A percentile compares a stretch with the other conserved stretches of the same genome.
These are phyloP conservation scores for Polydrusus cervinus DNA, from an alignment of 2,888 invertebrate species.

Conservation along the genomic window DNA sequence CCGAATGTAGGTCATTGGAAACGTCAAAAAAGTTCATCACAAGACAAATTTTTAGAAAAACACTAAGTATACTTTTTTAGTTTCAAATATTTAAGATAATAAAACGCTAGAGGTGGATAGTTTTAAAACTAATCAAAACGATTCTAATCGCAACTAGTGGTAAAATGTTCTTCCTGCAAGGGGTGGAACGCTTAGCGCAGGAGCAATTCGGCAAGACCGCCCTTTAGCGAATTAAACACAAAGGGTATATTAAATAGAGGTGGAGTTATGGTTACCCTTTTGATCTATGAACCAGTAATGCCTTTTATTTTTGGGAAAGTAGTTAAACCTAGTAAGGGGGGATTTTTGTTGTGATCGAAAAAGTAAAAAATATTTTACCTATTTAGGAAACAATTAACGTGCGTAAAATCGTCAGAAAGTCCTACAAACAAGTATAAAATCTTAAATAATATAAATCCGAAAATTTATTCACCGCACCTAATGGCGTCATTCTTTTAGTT, in stretches of 20 bases:
- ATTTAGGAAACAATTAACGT: not conserved
- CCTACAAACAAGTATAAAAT: too few relatives aligned
- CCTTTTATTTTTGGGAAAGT: conserved; percentile 24
- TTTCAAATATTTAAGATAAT: not conserved
- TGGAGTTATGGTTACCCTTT: conserved; percentile 40
- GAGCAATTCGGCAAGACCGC: conserved; percentile 22
- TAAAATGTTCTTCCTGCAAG: not conserved
- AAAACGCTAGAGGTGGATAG: not conserved
- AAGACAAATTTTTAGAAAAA: conserved; percentile 14
- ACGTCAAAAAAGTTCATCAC: conserved; percentile 48
- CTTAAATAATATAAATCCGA: too few relatives aligned
- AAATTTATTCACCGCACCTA: too few relatives aligned
- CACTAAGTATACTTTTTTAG: not conserved
- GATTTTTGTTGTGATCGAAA: conserved; percentile 25
- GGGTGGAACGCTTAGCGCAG: conserved; percentile 19
- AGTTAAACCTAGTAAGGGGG: not conserved
- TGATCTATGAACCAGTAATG: conserved; percentile 35
- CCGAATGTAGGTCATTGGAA: conserved; percentile 28
- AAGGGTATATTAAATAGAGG: conserved; percentile 18
- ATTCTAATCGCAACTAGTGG: conserved; percentile 17
- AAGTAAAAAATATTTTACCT: conserved; percentile 4
- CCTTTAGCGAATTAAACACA: conserved; percentile 32
- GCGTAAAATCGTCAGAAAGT: not conserved
- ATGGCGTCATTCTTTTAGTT: too few relatives aligned
- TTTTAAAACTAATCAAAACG: conserved; percentile 34